Evolutionary conservation across 92 coral and sea anemone species (phyloP).

Genomic region (Parazoanthus swiftii): DNA sequence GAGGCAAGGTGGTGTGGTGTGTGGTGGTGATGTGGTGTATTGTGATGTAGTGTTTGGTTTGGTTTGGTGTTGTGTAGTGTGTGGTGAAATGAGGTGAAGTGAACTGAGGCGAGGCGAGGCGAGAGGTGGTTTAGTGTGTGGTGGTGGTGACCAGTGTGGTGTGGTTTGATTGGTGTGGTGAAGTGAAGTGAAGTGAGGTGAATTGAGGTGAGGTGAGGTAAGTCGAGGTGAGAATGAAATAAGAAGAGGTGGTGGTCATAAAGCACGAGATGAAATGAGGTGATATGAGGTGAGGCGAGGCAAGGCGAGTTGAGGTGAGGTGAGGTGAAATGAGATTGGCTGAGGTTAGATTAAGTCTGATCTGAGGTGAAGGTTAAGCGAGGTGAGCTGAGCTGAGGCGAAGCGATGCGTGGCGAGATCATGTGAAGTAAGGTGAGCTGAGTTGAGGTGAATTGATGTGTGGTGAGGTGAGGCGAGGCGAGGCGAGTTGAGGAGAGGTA

Average conservation of each 20-base stretch:
- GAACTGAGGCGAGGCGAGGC: neutral
- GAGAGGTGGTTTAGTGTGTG: neutral
- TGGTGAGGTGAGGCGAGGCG: neutral
- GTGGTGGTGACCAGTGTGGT: neutral
- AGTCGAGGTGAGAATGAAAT: neutral
- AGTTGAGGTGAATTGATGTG: neutral
- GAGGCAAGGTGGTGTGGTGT: neutral
- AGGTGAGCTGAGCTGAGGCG: neutral
- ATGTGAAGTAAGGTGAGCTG: neutral
- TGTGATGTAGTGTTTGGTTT: neutral
- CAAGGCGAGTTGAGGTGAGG: neutral
- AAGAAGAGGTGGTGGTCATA: no score
- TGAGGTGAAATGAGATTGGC: neutral
- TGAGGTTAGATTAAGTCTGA: neutral
- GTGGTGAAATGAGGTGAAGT: neutral
- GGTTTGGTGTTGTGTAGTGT: neutral
- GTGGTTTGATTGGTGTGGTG: neutral
- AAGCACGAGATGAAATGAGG: neutral
- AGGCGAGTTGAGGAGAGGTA: neutral
- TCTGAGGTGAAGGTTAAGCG: neutral
- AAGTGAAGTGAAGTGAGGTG: neutral
- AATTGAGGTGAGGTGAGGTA: no score
- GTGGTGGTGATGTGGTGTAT: neutral
- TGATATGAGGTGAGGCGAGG: neutral
- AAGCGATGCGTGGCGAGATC: neutral